phyloP scores from a whole-genome alignment of 2,888 invertebrate genomes.

The Steinernema scapterisci region DNA sequence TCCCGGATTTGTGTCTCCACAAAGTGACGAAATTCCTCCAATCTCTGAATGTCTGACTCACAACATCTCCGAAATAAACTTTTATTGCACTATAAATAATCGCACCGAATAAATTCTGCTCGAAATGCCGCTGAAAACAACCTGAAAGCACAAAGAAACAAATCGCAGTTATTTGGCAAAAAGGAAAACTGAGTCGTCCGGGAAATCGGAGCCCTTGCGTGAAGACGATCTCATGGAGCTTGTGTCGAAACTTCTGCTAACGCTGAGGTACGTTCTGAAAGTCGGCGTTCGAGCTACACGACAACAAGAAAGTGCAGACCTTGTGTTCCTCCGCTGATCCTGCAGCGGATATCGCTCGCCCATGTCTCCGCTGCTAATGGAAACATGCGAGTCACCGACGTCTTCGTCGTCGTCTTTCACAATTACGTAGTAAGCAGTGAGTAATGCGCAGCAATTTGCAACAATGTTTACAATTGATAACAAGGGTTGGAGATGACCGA shows the following conservation, averaged over 20 bases:
- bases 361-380: constrained; percentile 57
- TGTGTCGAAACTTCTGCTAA: constrained; percentile 63
- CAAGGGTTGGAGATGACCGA: constrained; percentile 65
- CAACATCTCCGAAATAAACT: too few species aligned
- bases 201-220: constrained; percentile 55
- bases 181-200: constrained; percentile 19
- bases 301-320: constrained; percentile 35
- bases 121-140: too few species aligned
- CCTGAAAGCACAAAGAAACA: too few species aligned
- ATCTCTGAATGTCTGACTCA: too few species aligned
- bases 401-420: constrained; percentile 66
- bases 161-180: constrained; percentile 2
- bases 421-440: constrained; percentile 67
- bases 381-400: constrained; percentile 60
- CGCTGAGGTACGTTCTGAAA: constrained; percentile 61
- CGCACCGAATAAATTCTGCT: too few species aligned
- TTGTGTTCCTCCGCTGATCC: constrained; percentile 45
- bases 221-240: constrained; percentile 61
- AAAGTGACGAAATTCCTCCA: too few species aligned
- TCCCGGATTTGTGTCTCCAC: too few species aligned
- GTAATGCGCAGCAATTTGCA: constrained; percentile 63
- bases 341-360: constrained; percentile 45
- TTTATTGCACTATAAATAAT: too few species aligned
- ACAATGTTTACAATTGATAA: constrained; percentile 62
- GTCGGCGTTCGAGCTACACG: background rate